These are phyloP conservation scores for Rafetus swinhoei DNA, from an alignment of 2,113 vertebrate genomes.

Conservation along the genomic window DNA sequence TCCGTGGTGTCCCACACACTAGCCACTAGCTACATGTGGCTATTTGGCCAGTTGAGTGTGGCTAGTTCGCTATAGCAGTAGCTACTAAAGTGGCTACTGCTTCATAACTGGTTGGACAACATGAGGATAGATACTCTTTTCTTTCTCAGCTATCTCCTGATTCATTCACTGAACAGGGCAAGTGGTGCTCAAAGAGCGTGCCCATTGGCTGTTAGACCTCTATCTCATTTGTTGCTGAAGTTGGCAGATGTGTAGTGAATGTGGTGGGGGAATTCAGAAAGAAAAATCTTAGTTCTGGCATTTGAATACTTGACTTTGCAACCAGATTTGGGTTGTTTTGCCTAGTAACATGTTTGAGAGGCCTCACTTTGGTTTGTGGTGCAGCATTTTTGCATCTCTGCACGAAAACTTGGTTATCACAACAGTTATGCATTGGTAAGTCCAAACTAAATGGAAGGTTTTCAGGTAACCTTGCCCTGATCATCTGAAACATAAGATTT, in stretches of 20 bases:
- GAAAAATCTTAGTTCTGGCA: neutral
- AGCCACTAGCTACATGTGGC: too few species aligned
- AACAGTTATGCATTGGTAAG: constrained; percentile 19
- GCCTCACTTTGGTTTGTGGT: neutral
- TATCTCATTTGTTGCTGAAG: neutral
- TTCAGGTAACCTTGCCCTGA: neutral
- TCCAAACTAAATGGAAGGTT: neutral
- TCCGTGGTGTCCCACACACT: too few species aligned
- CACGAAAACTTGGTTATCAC: neutral
- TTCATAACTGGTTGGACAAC: too few species aligned
- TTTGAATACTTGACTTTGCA: neutral
- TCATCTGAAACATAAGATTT: neutral
- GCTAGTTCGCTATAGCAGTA: too few species aligned
- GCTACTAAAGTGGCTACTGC: too few species aligned
- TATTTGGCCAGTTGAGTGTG: too few species aligned
- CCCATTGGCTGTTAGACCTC: neutral
- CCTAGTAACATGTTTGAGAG: neutral
- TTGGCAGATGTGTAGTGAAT: neutral
- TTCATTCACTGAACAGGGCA: neutral
- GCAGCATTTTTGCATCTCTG: neutral
- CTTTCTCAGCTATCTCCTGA: neutral
- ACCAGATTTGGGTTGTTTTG: neutral
- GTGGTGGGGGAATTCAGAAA: neutral
- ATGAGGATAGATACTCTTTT: neutral
- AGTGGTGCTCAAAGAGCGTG: neutral